A percentile compares a stretch with the other conserved stretches of the same genome.
Conservation (phyloP, 2,797 vertebrate species). For the Pipistrellus pipistrellus region DNA sequence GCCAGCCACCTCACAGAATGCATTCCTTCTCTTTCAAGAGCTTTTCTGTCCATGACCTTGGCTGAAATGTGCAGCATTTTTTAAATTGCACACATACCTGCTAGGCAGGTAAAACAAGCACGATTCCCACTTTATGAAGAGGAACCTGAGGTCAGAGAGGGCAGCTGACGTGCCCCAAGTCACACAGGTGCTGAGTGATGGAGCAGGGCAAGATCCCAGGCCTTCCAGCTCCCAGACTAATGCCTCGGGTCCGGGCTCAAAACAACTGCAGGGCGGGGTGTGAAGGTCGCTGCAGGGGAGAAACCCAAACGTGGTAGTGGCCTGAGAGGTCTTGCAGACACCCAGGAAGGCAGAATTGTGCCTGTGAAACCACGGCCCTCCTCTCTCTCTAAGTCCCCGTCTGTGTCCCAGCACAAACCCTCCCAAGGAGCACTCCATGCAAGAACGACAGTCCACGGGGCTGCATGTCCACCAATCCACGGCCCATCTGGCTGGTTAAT, state of each 20-base stretch:
- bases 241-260: neutral
- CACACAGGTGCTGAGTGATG: neutral
- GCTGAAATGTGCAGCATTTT: neutral
- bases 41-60: neutral
- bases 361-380: neutral
- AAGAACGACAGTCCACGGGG: neutral
- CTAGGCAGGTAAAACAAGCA: neutral
- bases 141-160: conserved; percentile 1
- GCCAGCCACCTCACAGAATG: neutral
- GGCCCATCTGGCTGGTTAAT: neutral
- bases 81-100: neutral
- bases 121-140: neutral
- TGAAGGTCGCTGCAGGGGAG: accelerated
- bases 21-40: neutral
- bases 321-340: neutral
- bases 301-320: neutral
- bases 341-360: neutral
- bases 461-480: accelerated
- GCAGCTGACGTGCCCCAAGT: neutral
- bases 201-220: neutral
- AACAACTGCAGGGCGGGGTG: accelerated
- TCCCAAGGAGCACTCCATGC: neutral
- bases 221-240: neutral
- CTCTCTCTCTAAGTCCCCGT: neutral
- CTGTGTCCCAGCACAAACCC: neutral